A percentile compares a stretch with the other conserved stretches of the same genome.
phyloP scores from a whole-genome alignment of 30 jellyfish, hydroid and myxozoan genomes.

The Hydractinia echinata region DNA sequence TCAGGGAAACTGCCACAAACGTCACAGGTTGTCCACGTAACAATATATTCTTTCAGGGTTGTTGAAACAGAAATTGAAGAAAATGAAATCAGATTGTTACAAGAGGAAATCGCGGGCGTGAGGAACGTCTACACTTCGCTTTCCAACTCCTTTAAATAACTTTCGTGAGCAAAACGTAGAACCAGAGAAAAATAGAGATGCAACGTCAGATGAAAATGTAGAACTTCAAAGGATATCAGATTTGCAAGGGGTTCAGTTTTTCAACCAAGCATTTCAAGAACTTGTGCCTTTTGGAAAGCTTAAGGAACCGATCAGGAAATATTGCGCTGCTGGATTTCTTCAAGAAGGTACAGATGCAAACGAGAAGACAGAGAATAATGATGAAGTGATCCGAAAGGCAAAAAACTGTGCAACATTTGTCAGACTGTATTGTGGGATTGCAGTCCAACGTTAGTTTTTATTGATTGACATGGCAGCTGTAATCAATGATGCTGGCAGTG shows the following conservation, averaged over 20 bases:
- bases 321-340: slow-evolving; percentile 1
- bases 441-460: neutral
- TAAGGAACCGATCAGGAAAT: neutral
- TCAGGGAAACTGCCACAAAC: too few species aligned
- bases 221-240: neutral
- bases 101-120: neutral
- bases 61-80: neutral
- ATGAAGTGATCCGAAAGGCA: neutral
- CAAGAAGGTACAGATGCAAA: neutral
- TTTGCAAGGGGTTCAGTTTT: neutral
- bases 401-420: neutral
- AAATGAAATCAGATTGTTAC: neutral
- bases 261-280: neutral
- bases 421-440: neutral
- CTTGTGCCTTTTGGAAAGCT: neutral
- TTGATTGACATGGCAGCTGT: slow-evolving; percentile 8
- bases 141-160: neutral
- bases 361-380: neutral
- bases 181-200: neutral
- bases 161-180: slow-evolving; percentile 8
- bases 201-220: too few species aligned
- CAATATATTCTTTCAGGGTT: neutral
- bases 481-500: neutral
- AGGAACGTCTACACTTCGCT: neutral
- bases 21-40: neutral